phyloP scores from a whole-genome alignment of 2,888 invertebrate genomes.

The Noctua janthina region DNA sequence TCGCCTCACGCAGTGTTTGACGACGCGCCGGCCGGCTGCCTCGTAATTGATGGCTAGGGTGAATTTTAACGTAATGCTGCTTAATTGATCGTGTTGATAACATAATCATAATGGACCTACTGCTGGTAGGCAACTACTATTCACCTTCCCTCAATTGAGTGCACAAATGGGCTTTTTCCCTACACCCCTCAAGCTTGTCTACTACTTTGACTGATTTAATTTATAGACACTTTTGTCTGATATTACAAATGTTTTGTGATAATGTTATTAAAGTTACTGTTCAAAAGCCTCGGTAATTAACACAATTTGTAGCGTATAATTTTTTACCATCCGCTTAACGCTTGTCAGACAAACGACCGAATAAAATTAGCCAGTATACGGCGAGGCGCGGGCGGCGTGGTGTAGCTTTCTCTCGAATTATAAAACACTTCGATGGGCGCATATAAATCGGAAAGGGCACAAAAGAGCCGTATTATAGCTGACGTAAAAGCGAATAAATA shows the following conservation, averaged over 20 bases:
- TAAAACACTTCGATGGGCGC: constrained; percentile 76
- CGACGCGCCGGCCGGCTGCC: constrained; percentile 73
- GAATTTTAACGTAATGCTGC: constrained; percentile 86
- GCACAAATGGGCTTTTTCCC: constrained; percentile 80
- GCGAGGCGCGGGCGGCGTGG: background rate
- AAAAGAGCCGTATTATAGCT: constrained; percentile 83
- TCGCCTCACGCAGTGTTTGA: constrained; percentile 67
- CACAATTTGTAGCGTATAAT: constrained; percentile 3
- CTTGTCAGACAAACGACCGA: constrained; percentile 55
- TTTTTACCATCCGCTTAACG: constrained; percentile 15
- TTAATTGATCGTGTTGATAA: constrained; percentile 87
- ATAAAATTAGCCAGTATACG: constrained; percentile 68
- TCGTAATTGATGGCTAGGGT: constrained; percentile 84
- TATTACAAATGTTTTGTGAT: constrained; percentile 2
- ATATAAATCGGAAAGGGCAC: constrained; percentile 84
- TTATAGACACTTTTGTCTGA: constrained; percentile 75
- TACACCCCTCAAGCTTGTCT: constrained; percentile 65
- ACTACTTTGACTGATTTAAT: constrained; percentile 76
- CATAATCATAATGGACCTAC: constrained; percentile 81
- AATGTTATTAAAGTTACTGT: constrained; percentile 62
- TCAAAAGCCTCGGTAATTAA: background rate
- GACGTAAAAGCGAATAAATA: constrained; percentile 89
- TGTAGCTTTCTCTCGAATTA: constrained; percentile 68
- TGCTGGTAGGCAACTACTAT: constrained; percentile 71
- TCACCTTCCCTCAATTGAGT: constrained; percentile 74